Evolutionary conservation across 2,888 invertebrate genomes (phyloP).

Genomic region (Sylvicola cinctus): DNA sequence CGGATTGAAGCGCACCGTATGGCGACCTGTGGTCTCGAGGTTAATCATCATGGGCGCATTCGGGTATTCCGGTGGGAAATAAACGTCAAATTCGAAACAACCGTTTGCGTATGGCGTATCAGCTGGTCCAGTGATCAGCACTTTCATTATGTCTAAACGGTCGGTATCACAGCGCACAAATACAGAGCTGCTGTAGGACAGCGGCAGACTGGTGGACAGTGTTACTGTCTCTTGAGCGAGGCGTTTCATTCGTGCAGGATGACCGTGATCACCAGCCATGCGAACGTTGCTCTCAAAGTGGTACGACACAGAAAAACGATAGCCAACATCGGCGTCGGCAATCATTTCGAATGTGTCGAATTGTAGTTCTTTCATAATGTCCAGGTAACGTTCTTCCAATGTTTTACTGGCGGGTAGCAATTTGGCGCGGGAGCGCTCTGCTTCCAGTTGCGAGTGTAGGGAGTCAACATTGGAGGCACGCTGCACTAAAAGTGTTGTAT

Average conservation of each 20-base stretch:
- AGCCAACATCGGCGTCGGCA: slow-evolving; percentile 52
- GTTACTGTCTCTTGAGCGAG: slow-evolving; percentile 91
- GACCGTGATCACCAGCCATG: slow-evolving; percentile 66
- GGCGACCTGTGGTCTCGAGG: slow-evolving; percentile 74
- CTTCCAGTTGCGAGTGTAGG: slow-evolving; percentile 13
- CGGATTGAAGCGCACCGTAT: slow-evolving; percentile 79
- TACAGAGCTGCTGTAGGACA: slow-evolving; percentile 83
- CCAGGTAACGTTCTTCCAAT: slow-evolving; percentile 58
- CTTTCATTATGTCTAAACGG: slow-evolving; percentile 89
- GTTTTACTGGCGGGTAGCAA: slow-evolving; percentile 33
- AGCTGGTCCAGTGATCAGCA: slow-evolving; percentile 77
- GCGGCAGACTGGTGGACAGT: slow-evolving; percentile 73
- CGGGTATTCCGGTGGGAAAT: slow-evolving; percentile 68
- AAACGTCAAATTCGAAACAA: slow-evolving; percentile 79
- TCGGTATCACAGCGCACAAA: slow-evolving; percentile 91
- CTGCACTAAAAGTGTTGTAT: slow-evolving; percentile 21
- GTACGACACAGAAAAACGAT: slow-evolving; percentile 70
- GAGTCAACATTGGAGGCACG: slow-evolving; percentile 15
- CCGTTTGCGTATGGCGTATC: slow-evolving; percentile 86
- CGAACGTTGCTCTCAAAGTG: slow-evolving; percentile 77
- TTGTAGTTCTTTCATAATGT: slow-evolving; percentile 73
- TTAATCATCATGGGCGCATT: slow-evolving; percentile 78
- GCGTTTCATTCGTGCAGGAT: slow-evolving; percentile 72
- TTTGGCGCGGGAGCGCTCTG: slow-evolving; percentile 15
- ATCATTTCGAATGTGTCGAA: slow-evolving; percentile 90